Base-by-base conservation (phyloP, 2,888 invertebrate genomes). In the Diabrotica balteata region DNA sequence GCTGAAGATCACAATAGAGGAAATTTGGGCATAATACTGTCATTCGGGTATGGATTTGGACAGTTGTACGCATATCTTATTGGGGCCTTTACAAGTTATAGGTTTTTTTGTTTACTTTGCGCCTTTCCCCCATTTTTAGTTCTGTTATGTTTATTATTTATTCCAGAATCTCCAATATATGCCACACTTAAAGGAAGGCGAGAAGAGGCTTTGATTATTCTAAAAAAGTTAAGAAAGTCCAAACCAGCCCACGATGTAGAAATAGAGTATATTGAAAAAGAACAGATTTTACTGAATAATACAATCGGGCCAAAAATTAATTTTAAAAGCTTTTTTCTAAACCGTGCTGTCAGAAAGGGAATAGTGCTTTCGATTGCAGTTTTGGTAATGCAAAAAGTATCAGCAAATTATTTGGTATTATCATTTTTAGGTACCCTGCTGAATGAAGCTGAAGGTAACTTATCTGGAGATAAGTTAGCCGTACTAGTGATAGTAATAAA, bases 341-440 rank as follows among this genome's bases (percentile, higher is more conserved):
- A 50, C 4, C 47, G 49, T n/a, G 17, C 57, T 22, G n/a, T 68
- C n/a, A 55, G 63, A 49, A 73, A 63, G 59, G 94, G 93, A 0
- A 85, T 95, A 64, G 81, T 90, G 58, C 90, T 92, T 63, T 89
- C 90, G 4, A 85, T 92, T 46, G 88, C 91, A 45, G 87, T 93
- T 71, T 93, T 95, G 91, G 88, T 93, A 79, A 91, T 92, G 83
- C 93, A 93, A 78, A 93, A 93, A 81, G 88, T 91, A 78, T 90
- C 91, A 64, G 93, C 93, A 68, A 87, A 93, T 73, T 92, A 92
- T 83, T 92, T 91, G 0, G 90, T 93, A 71, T 90, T 93, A 75
- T 92, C 92, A 83, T 93, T 91, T 80, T 89, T 91, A 0, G 87
- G 88, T 69, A 85, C 87, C 59, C 93, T 93, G 76, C 91, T 93